Conservation (phyloP, 2,797 vertebrate genomes). For the Sebastes dallii region DNA sequence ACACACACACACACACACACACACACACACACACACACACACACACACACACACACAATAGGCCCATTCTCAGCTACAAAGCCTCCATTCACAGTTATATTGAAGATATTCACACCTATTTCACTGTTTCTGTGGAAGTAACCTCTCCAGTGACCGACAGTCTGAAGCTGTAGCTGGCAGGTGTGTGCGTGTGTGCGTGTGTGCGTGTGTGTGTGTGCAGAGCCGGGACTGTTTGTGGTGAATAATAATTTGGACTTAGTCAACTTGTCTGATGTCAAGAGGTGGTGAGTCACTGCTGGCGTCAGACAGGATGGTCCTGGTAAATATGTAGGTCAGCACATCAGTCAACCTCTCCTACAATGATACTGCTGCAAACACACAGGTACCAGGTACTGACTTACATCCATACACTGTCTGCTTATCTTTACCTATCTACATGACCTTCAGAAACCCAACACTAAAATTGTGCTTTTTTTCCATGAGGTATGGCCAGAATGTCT, state of each 20-base stretch:
- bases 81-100: background rate
- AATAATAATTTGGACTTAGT: slow-evolving; percentile 60
- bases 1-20: background rate
- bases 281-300: slow-evolving; percentile 60
- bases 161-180: background rate
- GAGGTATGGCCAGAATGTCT: background rate
- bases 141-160: background rate
- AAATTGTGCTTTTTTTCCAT: background rate
- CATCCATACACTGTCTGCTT: background rate
- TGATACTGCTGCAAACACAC: slow-evolving; percentile 10
- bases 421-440: background rate
- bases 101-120: slow-evolving; percentile 14
- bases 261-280: slow-evolving; percentile 35
- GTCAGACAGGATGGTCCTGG: slow-evolving; percentile 38
- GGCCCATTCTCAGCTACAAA: background rate
- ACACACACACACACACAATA: background rate
- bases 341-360: background rate
- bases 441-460: background rate
- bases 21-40: background rate
- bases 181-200: slow-evolving; percentile 1
- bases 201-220: background rate
- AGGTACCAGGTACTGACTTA: background rate
- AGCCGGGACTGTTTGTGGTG: slow-evolving; percentile 42
- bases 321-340: slow-evolving; percentile 61
- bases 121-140: background rate